These are phyloP conservation scores for Archivesica marissinica DNA, from an alignment of 1,140 invertebrate genomes.

Conservation along the genomic window DNA sequence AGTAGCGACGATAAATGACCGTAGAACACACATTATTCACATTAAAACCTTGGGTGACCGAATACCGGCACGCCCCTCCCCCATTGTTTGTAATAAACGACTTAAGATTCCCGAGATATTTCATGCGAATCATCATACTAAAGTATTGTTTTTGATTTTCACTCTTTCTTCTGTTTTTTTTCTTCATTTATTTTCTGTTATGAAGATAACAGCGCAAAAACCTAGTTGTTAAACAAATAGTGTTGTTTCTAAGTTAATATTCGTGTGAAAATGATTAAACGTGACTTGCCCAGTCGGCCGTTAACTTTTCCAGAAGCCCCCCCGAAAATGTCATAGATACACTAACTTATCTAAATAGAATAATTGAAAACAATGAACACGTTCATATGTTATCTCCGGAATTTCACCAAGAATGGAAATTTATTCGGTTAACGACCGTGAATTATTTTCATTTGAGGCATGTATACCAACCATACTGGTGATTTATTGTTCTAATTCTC, in stretches of 20 bases:
- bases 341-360: background rate
- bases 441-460: conserved; percentile 4
- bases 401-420: conserved; percentile 24
- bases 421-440: conserved; percentile 27
- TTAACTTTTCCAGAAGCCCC: conserved; percentile 17
- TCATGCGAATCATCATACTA: background rate
- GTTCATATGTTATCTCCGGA: background rate
- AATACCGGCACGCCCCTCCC: too few relatives aligned
- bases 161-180: too few relatives aligned
- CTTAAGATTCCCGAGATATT: background rate
- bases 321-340: conserved; percentile 7
- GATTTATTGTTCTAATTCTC: background rate
- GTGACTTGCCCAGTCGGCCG: background rate
- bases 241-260: background rate
- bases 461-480: background rate
- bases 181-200: too few relatives aligned
- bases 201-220: too few relatives aligned
- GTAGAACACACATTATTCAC: too few relatives aligned
- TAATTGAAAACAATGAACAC: conserved; percentile 7
- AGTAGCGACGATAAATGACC: too few relatives aligned
- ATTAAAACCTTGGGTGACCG: too few relatives aligned
- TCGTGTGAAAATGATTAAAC: background rate
- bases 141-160: background rate
- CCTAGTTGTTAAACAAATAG: too few relatives aligned
- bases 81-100: background rate